Base-by-base conservation (phyloP, 2,888 invertebrate genomes). In the Cantharis lateralis region DNA sequence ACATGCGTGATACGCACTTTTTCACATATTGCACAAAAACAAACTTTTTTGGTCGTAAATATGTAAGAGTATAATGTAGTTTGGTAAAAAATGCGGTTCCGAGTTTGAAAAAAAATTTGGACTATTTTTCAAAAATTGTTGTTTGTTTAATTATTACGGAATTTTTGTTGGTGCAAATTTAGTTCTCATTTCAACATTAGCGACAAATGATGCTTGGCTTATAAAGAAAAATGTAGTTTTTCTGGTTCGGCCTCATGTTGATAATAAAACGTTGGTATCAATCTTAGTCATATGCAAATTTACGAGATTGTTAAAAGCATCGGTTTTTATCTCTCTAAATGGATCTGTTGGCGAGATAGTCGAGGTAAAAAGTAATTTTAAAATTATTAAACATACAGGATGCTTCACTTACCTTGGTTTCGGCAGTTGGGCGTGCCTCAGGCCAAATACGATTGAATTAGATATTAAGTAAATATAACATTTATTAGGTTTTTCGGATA, bases 401-500 rank as follows among this genome's bases (percentile, higher is more conserved):
- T 48, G 32, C n/a, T 18, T 1, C 18, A n/a, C n/a, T n/a, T n/a
- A n/a, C n/a, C n/a, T n/a, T n/a, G n/a, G n/a, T n/a, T n/a, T n/a
- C n/a, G n/a, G n/a, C n/a, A n/a, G n/a, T n/a, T n/a, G n/a, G n/a
- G n/a, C n/a, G n/a, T 18, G 18, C 18, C 18, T 18, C 18, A 18
- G 2, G 2, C 18, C 18, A 3, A 18, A 18, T 2, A 3, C 18
- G 18, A 18, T 18, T 18, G 3, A 18, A 63, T 74, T 26, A 71
- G 15, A 62, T 66, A 70, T 69, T 81, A 80, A 78, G 82, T 81
- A 83, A 83, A 83, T 83, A 83, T 83, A 83, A 82, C 81, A 81
- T 83, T 83, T 83, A 83, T 82, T 82, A 78, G 78, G 77, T 78
- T 82, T 81, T 81, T 74, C 73, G 77, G 78, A 72, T 81, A 81